Conservation (phyloP, 2,113 vertebrate species). For the Cebidichthys violaceus region DNA sequence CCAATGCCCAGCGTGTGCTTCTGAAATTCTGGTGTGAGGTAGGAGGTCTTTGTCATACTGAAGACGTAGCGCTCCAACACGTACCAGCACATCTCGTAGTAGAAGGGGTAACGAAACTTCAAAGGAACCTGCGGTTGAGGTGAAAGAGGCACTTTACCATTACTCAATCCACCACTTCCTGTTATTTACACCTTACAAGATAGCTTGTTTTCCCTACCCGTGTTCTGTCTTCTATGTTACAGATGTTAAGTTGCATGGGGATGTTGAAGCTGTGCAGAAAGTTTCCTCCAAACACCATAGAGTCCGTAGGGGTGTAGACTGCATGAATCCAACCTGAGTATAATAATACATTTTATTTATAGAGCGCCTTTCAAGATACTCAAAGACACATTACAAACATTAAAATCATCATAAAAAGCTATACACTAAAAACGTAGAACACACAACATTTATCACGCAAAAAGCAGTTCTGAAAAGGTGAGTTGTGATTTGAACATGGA, state of each 20-base stretch:
- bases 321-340: slow-evolving; percentile 78
- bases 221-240: slow-evolving; percentile 93
- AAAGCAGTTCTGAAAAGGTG: no score
- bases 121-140: slow-evolving; percentile 88
- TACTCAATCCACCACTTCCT: neutral
- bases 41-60: slow-evolving; percentile 92
- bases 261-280: slow-evolving; percentile 99
- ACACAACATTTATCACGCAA: no score
- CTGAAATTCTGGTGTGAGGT: slow-evolving; percentile 97
- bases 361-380: no score
- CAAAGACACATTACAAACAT: no score
- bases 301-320: slow-evolving; percentile 96
- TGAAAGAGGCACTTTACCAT: neutral
- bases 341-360: neutral
- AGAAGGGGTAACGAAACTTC: slow-evolving; percentile 98
- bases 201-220: slow-evolving; percentile 82
- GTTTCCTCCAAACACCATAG: slow-evolving; percentile 96
- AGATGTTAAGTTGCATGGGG: slow-evolving; percentile 88
- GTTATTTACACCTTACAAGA: neutral
- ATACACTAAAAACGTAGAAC: no score
- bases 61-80: slow-evolving; percentile 97
- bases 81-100: slow-evolving; percentile 99
- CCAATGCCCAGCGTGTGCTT: slow-evolving; percentile 94
- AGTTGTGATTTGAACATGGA: no score
- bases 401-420: no score